Conservation (phyloP, 1,140 invertebrate genomes). For the Epicauta chinensis region DNA sequence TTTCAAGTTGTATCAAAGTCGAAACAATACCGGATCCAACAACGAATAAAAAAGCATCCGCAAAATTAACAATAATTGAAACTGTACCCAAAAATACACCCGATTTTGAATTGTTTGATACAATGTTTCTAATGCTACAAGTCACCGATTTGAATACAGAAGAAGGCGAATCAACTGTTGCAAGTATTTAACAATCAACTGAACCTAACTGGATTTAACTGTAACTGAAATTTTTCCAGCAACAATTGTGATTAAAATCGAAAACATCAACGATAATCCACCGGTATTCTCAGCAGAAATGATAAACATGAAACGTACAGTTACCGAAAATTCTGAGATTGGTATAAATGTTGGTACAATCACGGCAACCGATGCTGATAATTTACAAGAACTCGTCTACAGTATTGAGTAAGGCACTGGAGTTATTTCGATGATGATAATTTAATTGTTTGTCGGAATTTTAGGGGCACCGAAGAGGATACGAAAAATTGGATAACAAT, state of each 20-base stretch:
- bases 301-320: slow-evolving; percentile 28
- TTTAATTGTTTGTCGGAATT: slow-evolving; percentile 10
- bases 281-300: slow-evolving; percentile 44
- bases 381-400: slow-evolving; percentile 30
- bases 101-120: slow-evolving; percentile 52
- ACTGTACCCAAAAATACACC: slow-evolving; percentile 19
- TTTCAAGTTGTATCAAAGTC: slow-evolving; percentile 26
- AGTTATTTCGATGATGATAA: not conserved
- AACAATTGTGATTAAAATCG: slow-evolving; percentile 43
- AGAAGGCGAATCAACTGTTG: slow-evolving; percentile 34
- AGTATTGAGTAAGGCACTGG: slow-evolving; percentile 30
- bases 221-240: slow-evolving; percentile 36
- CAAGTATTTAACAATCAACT: slow-evolving; percentile 36
- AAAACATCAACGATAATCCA: slow-evolving; percentile 50
- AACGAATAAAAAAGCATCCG: not conserved
- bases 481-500: slow-evolving; percentile 43
- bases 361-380: slow-evolving; percentile 50
- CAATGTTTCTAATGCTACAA: slow-evolving; percentile 45
- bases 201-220: not conserved
- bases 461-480: slow-evolving; percentile 41
- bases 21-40: slow-evolving; percentile 1
- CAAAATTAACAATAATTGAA: slow-evolving; percentile 11
- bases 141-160: slow-evolving; percentile 43
- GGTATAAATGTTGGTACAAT: slow-evolving; percentile 45
- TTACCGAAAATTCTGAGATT: slow-evolving; percentile 40